phyloP scores from a whole-genome alignment of 2,113 vertebrate genomes.

The Albula goreensis region DNA sequence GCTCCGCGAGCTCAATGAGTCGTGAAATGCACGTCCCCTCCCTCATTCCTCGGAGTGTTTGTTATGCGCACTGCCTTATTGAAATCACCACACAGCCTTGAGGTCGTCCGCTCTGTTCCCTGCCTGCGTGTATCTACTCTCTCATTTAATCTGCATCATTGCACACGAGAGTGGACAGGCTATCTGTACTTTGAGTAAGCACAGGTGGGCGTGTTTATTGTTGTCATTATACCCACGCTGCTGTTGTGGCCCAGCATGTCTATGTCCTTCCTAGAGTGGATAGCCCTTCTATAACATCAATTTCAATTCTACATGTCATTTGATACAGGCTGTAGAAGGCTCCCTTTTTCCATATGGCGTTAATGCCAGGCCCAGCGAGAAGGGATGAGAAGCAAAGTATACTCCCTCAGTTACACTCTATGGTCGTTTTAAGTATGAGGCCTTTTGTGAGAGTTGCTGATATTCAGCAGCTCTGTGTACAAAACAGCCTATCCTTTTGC shows the following conservation, averaged over 20 bases:
- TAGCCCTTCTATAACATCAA: neutral
- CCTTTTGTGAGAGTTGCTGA: neutral
- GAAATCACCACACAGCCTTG: constrained; percentile 4
- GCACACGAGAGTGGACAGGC: constrained; percentile 11
- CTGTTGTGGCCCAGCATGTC: neutral
- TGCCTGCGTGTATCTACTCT: constrained; percentile 3
- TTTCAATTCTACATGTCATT: too few relatives aligned
- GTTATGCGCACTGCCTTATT: constrained; percentile 7
- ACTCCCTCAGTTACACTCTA: neutral
- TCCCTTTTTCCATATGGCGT: neutral
- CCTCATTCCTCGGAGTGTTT: constrained; percentile 16
- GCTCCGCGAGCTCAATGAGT: constrained; percentile 14
- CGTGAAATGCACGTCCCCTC: constrained; percentile 23
- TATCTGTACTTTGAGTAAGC: constrained; percentile 16
- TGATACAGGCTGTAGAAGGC: neutral
- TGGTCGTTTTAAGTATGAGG: neutral
- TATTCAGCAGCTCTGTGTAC: neutral
- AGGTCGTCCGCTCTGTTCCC: constrained; percentile 17
- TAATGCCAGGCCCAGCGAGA: neutral
- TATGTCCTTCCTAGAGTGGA: neutral
- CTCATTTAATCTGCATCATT: constrained; percentile 17
- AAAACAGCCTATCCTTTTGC: neutral
- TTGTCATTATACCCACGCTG: neutral
- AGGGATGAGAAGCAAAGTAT: too few relatives aligned
- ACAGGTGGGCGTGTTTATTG: constrained; percentile 16